Base-by-base conservation (phyloP, 2,888 invertebrate species). In the Limenitis arthemis region DNA sequence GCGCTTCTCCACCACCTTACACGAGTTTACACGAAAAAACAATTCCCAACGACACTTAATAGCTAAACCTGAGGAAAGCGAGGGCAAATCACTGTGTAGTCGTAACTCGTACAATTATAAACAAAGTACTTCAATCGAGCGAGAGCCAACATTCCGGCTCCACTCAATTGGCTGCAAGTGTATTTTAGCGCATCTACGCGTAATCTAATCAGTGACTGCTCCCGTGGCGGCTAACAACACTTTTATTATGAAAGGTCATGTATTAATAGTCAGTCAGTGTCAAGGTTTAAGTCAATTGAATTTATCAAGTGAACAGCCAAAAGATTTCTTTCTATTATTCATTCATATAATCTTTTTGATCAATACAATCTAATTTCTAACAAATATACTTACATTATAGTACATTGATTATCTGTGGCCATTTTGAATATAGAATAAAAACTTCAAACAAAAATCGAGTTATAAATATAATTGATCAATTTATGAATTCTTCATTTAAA, bases 241-340 rank as follows among this genome's bases (percentile, higher is more conserved):
- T 44, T 7, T 38, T 37, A 31, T 50, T 50, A 44, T 28, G 50
- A 44, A 44, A 50, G 50, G 50, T 44, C 50, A 50, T 50, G 50
- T 40, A 44, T 40, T 20, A 6, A 44, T 33, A 29, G 8, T 6
- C 6, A 20, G 31, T 33, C 33, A 31, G 29, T 38, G 50, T 50
- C 44, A 44, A 44, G 50, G 50, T 50, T 20, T 34, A 12, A 12
- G 6, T 29, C 11, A 6, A 11, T 30, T 36, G 8, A 11, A 30
- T 11, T 30, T 46, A 30, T 46, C 37, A 37, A 30, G 9, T 29
- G n/a, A 1, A 37, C 9, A 31, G 29, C 37, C 36, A 46, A 46
- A 9, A 46, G 4, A 5, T n/a, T n/a, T n/a, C n/a, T n/a, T n/a
- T n/a, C n/a, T n/a, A n/a, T n/a, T n/a, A n/a, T n/a, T n/a, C n/a